Evolutionary conservation across 1,140 invertebrate genomes (phyloP), one percentile per base, ranked within the genome.

Genomic region (Probaryconus sp.): DNA sequence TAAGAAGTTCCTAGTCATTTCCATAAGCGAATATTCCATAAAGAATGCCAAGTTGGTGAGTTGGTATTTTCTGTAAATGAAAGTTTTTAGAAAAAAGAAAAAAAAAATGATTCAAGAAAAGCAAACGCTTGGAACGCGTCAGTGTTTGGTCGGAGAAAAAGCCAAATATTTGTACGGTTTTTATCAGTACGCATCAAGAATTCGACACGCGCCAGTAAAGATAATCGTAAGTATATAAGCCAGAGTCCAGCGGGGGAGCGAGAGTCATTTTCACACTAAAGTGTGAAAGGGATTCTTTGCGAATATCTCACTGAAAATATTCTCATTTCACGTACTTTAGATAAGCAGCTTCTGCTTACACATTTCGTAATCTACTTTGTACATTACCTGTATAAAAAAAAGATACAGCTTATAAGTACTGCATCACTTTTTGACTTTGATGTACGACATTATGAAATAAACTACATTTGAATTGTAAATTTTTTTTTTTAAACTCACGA

Each of bases 281-380:
- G 30, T n/a, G n/a, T 21, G n/a, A 35, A 51, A 64, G 50, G 58
- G 37, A 58, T 56, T 71, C 42, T 71, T 71, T 60, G 50, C 31
- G 31, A 50, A 50, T 63, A 63, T 63, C 67, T 47, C 47, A 18
- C 26, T 26, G 42, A 58, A 71, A 71, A 58, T 43, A 51, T 50
- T 40, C 30, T 58, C 50, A 58, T 64, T 58, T 51, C 16, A n/a
- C 28, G 35, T 64, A 45, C 48, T 71, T 71, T 71, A 58, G 58
- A 64, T 64, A 71, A 64, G 51, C 50, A 71, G 58, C 48, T 50
- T 58, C 37, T 21, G 20, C 51, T 64, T 51, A 37, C 51, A 51
- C 11, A 13, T 14, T 58, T 37, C 45, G 10, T 60, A 61, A 69
- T 61, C 55, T 60, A 10, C 55, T 42, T 31, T 31, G 47, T 55